Percentiles rank a stretch among this genome's conserved stretches.
phyloP scores from a whole-genome alignment of 2,113 vertebrate species.

The Phycodurus eques region DNA sequence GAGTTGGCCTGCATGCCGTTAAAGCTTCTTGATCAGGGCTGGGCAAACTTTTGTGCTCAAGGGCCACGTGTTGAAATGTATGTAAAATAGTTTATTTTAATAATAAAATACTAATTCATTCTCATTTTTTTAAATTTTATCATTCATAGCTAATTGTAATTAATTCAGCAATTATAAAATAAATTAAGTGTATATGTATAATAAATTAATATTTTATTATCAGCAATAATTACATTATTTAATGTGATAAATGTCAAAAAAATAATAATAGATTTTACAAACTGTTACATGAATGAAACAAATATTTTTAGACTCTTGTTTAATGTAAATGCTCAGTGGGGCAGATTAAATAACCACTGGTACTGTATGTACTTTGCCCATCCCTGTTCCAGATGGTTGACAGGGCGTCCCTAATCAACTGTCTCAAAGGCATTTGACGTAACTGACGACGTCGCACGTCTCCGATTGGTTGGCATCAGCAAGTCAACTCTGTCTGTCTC shows the following conservation, averaged over 20 bases:
- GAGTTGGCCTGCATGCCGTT: neutral
- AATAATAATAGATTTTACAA: neutral
- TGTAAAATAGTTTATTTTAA: neutral
- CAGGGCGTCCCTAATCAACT: neutral
- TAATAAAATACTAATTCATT: neutral
- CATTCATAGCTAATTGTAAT: neutral
- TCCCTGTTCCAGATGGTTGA: neutral
- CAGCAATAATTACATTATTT: neutral
- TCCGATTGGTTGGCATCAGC: neutral
- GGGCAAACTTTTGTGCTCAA: neutral
- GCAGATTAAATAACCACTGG: neutral
- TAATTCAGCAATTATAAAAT: neutral
- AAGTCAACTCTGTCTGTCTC: neutral
- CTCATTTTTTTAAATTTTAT: neutral
- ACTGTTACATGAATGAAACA: neutral
- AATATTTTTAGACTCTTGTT: neutral
- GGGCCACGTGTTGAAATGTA: neutral
- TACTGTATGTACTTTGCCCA: neutral
- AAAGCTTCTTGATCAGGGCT: neutral
- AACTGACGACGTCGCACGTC: neutral
- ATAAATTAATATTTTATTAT: neutral
- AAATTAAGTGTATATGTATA: neutral
- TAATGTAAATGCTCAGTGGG: neutral
- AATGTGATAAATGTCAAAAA: neutral
- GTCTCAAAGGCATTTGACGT: neutral